Percentiles rank a stretch among this genome's conserved stretches.
Conservation (phyloP, 2,797 vertebrate species). For the Lepus oiostolus region DNA sequence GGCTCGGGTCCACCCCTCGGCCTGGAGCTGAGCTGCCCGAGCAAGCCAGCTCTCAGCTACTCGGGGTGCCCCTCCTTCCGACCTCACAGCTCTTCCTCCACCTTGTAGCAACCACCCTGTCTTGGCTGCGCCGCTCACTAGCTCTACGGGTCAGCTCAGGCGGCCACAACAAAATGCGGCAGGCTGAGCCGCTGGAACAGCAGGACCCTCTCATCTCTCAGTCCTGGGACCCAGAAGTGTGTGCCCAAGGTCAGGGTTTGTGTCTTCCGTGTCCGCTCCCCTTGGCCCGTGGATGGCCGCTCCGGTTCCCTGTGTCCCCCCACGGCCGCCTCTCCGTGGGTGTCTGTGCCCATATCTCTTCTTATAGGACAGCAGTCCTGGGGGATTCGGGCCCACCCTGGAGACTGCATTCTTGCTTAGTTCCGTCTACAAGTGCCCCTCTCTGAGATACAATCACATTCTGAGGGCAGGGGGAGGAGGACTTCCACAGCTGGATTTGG, state of each 20-base stretch:
- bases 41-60: background rate
- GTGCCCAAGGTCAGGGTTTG: background rate
- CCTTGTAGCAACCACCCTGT: background rate
- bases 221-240: background rate
- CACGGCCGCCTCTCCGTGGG: no score
- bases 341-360: background rate
- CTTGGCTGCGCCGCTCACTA: background rate
- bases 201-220: background rate
- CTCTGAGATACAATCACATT: background rate
- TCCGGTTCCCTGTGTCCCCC: background rate
- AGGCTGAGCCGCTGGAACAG: background rate
- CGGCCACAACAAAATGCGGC: background rate
- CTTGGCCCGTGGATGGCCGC: background rate
- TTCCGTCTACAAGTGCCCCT: background rate
- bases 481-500: background rate
- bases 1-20: background rate
- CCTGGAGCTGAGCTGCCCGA: background rate
- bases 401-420: background rate
- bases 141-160: background rate
- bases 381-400: background rate
- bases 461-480: background rate
- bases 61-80: background rate
- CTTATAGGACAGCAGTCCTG: background rate
- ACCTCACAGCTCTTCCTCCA: background rate
- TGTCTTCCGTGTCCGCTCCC: background rate